phyloP scores from a whole-genome alignment of 2,888 invertebrate genomes.

The Ganaspis brasiliensis region DNA sequence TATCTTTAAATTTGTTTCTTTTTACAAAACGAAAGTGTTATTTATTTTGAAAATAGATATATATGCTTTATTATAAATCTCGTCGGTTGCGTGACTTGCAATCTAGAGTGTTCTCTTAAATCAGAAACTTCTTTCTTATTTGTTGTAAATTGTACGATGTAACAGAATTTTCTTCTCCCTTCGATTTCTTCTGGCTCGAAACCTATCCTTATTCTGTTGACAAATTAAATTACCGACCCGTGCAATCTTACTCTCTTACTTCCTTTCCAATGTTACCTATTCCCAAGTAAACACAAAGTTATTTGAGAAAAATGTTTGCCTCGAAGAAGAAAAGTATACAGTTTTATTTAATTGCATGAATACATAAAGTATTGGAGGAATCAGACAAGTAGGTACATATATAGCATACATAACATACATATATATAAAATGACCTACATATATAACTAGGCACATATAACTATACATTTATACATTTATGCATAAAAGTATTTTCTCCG shows the following conservation, averaged over 20 bases:
- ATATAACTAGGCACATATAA: too few species aligned
- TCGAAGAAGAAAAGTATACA: not conserved
- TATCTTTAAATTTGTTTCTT: not conserved
- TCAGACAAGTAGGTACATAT: too few species aligned
- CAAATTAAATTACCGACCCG: constrained; percentile 29
- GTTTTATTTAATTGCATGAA: not conserved
- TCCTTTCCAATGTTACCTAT: constrained; percentile 1
- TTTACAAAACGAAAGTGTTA: not conserved
- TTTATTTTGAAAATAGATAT: not conserved
- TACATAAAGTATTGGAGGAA: too few species aligned
- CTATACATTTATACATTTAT: too few species aligned
- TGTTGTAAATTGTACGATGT: constrained; percentile 20
- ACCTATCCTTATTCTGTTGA: not conserved
- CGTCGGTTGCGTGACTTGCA: constrained; percentile 17
- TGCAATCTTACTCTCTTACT: constrained; percentile 1
- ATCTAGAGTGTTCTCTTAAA: constrained; percentile 5
- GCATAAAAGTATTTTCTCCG: too few species aligned
- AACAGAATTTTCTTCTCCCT: constrained; percentile 15
- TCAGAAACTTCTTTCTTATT: constrained; percentile 28
- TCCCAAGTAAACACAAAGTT: constrained; percentile 6
- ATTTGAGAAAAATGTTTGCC: not conserved
- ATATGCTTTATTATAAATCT: not conserved
- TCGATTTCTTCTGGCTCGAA: constrained; percentile 10
- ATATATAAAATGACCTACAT: too few species aligned
- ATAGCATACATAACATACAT: too few species aligned